Percentiles rank a stretch among this genome's conserved stretches.
phyloP scores from a whole-genome alignment of 2,888 invertebrate species.

The Phymatocera aterrima region DNA sequence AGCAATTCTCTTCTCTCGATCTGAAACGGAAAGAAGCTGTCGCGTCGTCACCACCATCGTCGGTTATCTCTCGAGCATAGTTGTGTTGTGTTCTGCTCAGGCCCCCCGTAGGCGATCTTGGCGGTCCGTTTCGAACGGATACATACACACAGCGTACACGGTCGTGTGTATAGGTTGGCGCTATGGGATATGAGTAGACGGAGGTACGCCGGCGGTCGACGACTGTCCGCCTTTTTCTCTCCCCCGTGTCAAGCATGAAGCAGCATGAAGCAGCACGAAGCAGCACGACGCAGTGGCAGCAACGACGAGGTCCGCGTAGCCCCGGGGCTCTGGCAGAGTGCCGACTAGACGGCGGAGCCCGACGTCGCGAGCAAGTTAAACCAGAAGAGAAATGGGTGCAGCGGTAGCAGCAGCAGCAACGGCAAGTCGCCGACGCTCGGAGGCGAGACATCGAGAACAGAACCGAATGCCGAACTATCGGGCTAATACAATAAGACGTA shows the following conservation, averaged over 20 bases:
- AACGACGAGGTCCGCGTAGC: slow-evolving; percentile 19
- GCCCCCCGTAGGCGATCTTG: slow-evolving; percentile 3
- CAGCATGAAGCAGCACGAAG: too few species aligned
- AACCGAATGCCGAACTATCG: neutral
- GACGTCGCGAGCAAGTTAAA: slow-evolving; percentile 47
- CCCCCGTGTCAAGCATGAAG: slow-evolving; percentile 30
- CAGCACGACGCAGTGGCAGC: too few species aligned
- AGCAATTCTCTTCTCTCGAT: slow-evolving; percentile 25
- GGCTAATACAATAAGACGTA: neutral
- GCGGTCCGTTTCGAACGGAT: neutral
- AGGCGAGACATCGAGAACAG: neutral
- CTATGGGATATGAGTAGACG: neutral
- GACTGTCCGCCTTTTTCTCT: slow-evolving; percentile 46
- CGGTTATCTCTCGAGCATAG: neutral
- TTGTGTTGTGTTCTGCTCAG: too few species aligned
- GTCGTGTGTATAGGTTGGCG: too few species aligned
- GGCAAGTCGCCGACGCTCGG: slow-evolving; percentile 44
- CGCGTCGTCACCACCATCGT: neutral
- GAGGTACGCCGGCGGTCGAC: neutral
- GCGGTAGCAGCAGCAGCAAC: neutral
- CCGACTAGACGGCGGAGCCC: slow-evolving; percentile 49
- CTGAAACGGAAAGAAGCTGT: slow-evolving; percentile 30
- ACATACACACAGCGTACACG: neutral
- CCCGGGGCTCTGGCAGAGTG: slow-evolving; percentile 62
- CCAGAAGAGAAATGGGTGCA: slow-evolving; percentile 31